These are phyloP conservation scores for Oedothorax gibbosus DNA, from an alignment of 1,140 invertebrate species.

Conservation along the genomic window DNA sequence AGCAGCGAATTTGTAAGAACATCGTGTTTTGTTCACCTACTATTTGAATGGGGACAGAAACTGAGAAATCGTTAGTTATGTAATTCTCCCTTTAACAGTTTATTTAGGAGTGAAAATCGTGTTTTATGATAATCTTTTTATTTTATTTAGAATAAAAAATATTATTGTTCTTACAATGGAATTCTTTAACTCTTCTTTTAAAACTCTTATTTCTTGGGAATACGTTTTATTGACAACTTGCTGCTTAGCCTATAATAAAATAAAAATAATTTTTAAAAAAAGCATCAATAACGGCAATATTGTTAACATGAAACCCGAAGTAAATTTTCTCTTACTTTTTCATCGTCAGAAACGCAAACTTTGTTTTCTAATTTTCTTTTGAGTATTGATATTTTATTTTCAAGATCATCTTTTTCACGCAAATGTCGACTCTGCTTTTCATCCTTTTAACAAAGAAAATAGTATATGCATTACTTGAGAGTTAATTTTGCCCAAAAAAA, in stretches of 20 bases:
- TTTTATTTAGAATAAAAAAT: not conserved
- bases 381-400: conserved; percentile 30
- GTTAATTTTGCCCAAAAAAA: too few species aligned
- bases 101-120: not conserved
- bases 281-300: not conserved
- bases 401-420: conserved; percentile 14
- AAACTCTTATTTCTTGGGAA: conserved; percentile 31
- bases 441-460: not conserved
- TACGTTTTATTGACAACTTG: conserved; percentile 40
- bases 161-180: conserved; percentile 9
- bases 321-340: conserved; percentile 8
- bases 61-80: not conserved
- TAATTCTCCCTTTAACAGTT: not conserved
- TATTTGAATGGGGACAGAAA: not conserved
- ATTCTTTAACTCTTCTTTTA: conserved; percentile 42
- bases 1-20: not conserved
- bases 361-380: conserved; percentile 44
- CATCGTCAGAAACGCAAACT: conserved; percentile 44
- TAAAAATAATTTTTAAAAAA: conserved; percentile 5
- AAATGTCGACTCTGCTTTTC: conserved; percentile 10
- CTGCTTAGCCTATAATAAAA: conserved; percentile 27
- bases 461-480: too few species aligned
- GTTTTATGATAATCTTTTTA: too few species aligned
- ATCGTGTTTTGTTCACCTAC: not conserved
- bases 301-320: not conserved